These are phyloP conservation scores for Microcebus griseorufus DNA, from an alignment of 2,113 vertebrate genomes.

Conservation along the genomic window DNA sequence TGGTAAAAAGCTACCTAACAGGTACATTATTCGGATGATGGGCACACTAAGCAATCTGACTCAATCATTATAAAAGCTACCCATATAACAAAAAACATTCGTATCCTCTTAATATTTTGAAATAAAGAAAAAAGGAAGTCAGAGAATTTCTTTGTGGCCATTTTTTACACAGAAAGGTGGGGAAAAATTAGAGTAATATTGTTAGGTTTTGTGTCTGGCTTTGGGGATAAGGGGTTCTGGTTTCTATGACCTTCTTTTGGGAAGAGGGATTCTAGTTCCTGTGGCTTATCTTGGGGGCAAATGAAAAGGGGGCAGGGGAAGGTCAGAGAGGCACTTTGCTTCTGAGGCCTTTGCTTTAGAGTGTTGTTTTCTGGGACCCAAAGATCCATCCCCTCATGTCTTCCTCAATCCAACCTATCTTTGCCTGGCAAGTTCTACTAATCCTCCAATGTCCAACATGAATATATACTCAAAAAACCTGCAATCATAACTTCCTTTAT, in stretches of 20 bases:
- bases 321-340: background rate
- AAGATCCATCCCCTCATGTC: background rate
- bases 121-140: no score
- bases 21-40: no score
- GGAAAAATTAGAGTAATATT: background rate
- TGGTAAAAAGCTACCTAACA: no score
- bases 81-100: no score
- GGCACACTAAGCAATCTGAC: no score
- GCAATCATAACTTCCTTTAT: background rate
- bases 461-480: background rate
- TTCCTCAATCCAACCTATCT: background rate
- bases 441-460: background rate
- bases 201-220: background rate
- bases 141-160: no score
- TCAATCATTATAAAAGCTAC: no score
- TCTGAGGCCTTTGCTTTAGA: background rate
- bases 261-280: background rate
- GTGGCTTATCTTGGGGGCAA: background rate
- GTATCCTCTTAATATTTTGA: no score
- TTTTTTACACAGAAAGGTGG: background rate
- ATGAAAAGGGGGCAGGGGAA: background rate
- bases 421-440: background rate
- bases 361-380: background rate
- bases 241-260: background rate
- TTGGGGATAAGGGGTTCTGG: background rate